Conservation (phyloP, 1,140 invertebrate species). For the Thereuonema tuberculata region DNA sequence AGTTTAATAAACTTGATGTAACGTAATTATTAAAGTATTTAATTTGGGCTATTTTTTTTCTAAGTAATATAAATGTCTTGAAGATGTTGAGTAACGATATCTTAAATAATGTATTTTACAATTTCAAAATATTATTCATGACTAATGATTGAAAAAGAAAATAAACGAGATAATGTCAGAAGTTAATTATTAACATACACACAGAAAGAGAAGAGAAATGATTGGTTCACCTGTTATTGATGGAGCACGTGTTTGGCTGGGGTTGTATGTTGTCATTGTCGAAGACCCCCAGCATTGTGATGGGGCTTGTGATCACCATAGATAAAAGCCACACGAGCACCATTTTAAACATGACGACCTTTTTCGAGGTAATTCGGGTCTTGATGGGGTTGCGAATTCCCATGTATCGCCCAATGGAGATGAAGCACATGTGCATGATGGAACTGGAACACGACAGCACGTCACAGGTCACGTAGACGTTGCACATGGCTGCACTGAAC, state of each 20-base stretch:
- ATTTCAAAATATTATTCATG: too few relatives aligned
- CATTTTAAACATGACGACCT: constrained; percentile 65
- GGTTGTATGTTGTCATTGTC: constrained; percentile 34
- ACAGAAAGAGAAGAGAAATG: too few relatives aligned
- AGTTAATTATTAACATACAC: too few relatives aligned
- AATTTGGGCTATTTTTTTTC: too few relatives aligned
- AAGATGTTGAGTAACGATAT: too few relatives aligned
- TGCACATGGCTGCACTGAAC: constrained; percentile 71
- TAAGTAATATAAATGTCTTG: too few relatives aligned
- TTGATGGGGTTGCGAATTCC: constrained; percentile 80
- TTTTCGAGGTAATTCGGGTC: constrained; percentile 54
- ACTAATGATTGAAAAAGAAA: too few relatives aligned
- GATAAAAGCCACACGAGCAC: constrained; percentile 70
- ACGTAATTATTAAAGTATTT: too few relatives aligned
- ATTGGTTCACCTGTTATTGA: too few relatives aligned
- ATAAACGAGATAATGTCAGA: too few relatives aligned
- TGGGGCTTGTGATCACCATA: constrained; percentile 71
- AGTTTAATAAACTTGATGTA: too few relatives aligned
- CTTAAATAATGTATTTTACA: too few relatives aligned
- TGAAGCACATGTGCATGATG: constrained; percentile 96
- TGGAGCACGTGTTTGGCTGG: constrained; percentile 53
- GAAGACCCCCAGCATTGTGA: constrained; percentile 65
- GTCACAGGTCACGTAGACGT: constrained; percentile 85
- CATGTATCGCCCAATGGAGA: constrained; percentile 79
- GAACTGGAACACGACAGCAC: constrained; percentile 86